Percentiles rank a stretch among this genome's conserved stretches.
Evolutionary conservation across 2,888 invertebrate genomes (phyloP).

Genomic region (Oscheius sp.): DNA sequence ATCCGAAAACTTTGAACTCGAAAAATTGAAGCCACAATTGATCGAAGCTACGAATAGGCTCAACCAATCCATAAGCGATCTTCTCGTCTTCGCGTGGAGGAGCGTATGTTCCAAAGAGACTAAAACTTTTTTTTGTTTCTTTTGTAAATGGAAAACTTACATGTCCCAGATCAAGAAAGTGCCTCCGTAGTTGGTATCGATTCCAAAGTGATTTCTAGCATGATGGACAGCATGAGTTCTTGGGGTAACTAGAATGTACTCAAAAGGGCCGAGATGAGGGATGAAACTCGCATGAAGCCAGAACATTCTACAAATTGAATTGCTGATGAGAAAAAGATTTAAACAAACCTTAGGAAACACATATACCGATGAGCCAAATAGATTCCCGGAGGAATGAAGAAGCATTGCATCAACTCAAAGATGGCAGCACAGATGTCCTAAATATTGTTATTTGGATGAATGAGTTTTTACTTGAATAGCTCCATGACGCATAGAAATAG

Average conservation of each 20-base stretch:
- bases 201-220: slow-evolving; percentile 83
- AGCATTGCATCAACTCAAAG: slow-evolving; percentile 75
- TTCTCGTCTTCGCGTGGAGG: slow-evolving; percentile 79
- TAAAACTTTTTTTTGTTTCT: neutral
- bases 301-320: too few relatives aligned
- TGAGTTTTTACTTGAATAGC: slow-evolving; percentile 65
- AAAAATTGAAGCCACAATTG: slow-evolving; percentile 76
- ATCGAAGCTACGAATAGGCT: slow-evolving; percentile 46
- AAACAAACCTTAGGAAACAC: slow-evolving; percentile 84
- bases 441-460: neutral
- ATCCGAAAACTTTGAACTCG: slow-evolving; percentile 78
- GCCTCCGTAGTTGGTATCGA: slow-evolving; percentile 78
- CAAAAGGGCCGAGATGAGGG: slow-evolving; percentile 82
- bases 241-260: slow-evolving; percentile 86
- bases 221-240: slow-evolving; percentile 81
- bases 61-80: slow-evolving; percentile 80
- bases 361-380: slow-evolving; percentile 85
- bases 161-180: slow-evolving; percentile 82
- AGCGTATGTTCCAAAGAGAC: slow-evolving; percentile 76
- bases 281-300: slow-evolving; percentile 87
- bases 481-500: slow-evolving; percentile 83
- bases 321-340: too few relatives aligned
- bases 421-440: slow-evolving; percentile 43
- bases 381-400: slow-evolving; percentile 79
- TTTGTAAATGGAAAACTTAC: neutral